Evolutionary conservation across 2,888 invertebrate genomes (phyloP), one percentile per base, ranked within the genome.

Genomic region (Trypoxylon attenuatum): DNA sequence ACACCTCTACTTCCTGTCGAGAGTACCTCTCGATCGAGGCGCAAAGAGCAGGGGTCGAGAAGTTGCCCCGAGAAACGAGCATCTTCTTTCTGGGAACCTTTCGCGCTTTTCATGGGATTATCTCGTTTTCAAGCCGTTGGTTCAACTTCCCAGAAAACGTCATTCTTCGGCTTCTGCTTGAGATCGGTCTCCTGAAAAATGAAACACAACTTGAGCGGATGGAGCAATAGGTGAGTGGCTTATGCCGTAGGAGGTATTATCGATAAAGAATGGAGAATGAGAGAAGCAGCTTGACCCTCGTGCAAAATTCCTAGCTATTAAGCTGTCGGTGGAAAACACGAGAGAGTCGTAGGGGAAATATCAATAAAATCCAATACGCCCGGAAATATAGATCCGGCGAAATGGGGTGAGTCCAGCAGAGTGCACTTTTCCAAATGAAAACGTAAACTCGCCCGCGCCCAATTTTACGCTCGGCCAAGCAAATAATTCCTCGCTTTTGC

Each of bases 381-480:
- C 53, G 69, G 69, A 60, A 63, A 64, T 43, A 22, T 22, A 18
- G 29, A 46, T 22, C 18, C 23, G 39, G 33, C 33, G 46, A n/a
- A 25, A 16, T 21, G 21, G 47, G 45, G 15, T 22, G 47, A 46
- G n/a, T n/a, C n/a, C n/a, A n/a, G 51, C 63, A 46, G 68, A 63
- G 58, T 73, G 77, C 78, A 79, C 79, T 79, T 74, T 76, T 62
- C 78, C 61, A 79, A 79, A 79, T 79, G 79, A 79, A 79, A 76
- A 73, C 77, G 70, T 74, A 70, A 79, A 78, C 66, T 67, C 73
- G 43, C 66, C 58, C 64, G 60, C 52, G 39, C 42, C 43, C 61
- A 69, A 78, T 78, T 76, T 74, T 54, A 52, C 47, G 72, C 78
- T 76, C 55, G 69, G 23, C 43, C 59, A 57, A 71, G 77, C 64